Evolutionary conservation across 30 jellyfish, hydroid and myxozoan genomes (phyloP).

Genomic region (Haliclystus octoradiatus): DNA sequence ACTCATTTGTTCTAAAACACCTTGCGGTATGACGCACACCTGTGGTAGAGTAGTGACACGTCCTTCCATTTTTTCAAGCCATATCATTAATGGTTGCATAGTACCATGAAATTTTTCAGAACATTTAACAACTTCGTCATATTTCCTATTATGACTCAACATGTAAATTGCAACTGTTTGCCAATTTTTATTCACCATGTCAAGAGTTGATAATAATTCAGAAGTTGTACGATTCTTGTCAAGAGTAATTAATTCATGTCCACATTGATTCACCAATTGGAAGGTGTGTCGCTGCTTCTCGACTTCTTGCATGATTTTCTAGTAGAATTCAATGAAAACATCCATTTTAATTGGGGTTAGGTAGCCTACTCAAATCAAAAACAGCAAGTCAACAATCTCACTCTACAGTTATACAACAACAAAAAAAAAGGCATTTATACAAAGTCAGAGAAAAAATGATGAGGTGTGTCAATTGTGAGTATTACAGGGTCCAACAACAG

Average conservation of each 20-base stretch:
- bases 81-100: conserved; percentile 59
- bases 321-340: too few relatives aligned
- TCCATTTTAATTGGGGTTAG: too few relatives aligned
- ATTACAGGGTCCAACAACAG: too few relatives aligned
- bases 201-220: conserved; percentile 61
- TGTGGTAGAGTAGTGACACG: conserved; percentile 82
- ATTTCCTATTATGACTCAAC: conserved; percentile 80
- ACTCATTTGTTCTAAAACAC: conserved; percentile 66
- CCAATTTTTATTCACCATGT: conserved; percentile 87
- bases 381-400: too few relatives aligned
- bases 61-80: conserved; percentile 98
- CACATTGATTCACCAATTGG: conserved; percentile 95
- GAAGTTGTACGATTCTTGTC: conserved; percentile 74
- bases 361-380: too few relatives aligned
- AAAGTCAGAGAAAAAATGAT: too few relatives aligned
- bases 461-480: too few relatives aligned
- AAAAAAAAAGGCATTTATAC: too few relatives aligned
- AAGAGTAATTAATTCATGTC: conserved; percentile 82
- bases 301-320: conserved; percentile 85
- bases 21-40: conserved; percentile 76
- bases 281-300: conserved; percentile 79
- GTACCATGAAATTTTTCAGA: conserved; percentile 92
- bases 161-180: conserved; percentile 86
- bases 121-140: conserved; percentile 93
- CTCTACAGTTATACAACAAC: too few relatives aligned